Evolutionary conservation across 1,140 invertebrate genomes (phyloP).

Genomic region (Camponotus floridanus): DNA sequence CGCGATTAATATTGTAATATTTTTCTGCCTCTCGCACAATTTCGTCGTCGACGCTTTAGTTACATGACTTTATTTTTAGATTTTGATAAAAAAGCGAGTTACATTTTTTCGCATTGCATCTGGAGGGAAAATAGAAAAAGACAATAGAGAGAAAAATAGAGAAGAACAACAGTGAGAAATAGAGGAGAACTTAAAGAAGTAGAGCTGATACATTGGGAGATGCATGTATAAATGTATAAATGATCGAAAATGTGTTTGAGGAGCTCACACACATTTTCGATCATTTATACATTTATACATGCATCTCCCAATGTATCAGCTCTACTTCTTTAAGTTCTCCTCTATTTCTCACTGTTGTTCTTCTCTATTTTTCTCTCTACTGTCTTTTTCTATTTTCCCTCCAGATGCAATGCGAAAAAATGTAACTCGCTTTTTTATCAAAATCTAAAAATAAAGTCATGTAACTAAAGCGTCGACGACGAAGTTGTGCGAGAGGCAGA

Average conservation of each 20-base stretch:
- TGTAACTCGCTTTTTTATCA: not conserved
- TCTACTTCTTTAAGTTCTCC: not conserved
- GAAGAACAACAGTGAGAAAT: not conserved
- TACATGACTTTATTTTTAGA: too few species aligned
- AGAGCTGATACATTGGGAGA: not conserved
- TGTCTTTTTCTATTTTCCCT: not conserved
- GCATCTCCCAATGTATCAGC: not conserved
- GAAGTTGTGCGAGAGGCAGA: too few species aligned
- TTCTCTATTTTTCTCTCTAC: not conserved
- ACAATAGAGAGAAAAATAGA: not conserved
- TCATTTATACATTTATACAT: too few species aligned
- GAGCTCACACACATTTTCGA: not conserved
- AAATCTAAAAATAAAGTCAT: too few species aligned
- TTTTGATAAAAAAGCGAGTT: not conserved
- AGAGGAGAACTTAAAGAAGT: not conserved
- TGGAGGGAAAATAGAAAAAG: not conserved
- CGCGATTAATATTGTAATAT: slow-evolving; percentile 6
- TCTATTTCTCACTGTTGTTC: not conserved
- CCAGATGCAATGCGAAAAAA: not conserved
- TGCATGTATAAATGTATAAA: too few species aligned
- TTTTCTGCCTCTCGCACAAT: too few species aligned
- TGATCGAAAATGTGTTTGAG: not conserved
- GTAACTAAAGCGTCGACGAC: not conserved
- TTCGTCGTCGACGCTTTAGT: not conserved
- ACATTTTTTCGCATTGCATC: not conserved